Base-by-base conservation (phyloP, 1,140 invertebrate species). In the Achatina immaculata region DNA sequence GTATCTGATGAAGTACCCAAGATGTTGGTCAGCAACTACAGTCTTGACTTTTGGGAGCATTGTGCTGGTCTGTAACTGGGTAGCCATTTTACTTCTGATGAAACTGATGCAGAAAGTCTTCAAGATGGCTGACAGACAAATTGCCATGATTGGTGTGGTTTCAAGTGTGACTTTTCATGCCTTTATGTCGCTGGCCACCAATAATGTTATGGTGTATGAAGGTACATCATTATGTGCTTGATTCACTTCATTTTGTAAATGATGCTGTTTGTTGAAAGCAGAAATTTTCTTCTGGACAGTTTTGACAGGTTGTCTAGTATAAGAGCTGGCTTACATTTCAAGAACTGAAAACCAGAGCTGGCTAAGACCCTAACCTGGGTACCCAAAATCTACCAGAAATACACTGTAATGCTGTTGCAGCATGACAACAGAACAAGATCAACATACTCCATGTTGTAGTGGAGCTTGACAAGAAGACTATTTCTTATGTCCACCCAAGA, bases 1-100 rank as follows among this genome's bases (percentile, higher is more conserved):
- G 51, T 76, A 76, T 24, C 38, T 76, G 74, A 76, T 76, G 74
- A 76, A 76, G n/a, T 62, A 7, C n/a, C 74, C 74, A 11, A 48
- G 45, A 34, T 76, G 74, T 24, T 76, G 74, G 74, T 2, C 48
- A 14, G 74, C 74, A 7, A 42, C 74, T 31, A 65, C 34, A 34
- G 16, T 76, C 19, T 19, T 58, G 2, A 76, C 55, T n/a, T 65
- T 38, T 36, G 31, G 43, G 19, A 51, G 74, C 6, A n/a, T 34
- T 14, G 16, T 24, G 14, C 24, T 76, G 16, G 0, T 65, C 1
- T 58, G 74, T 34, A 76, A 62, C 55, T 76, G 74, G 74, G 58
- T 62, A 2, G 55, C 40, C 55, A 76, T 76, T 36, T 43, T 76
- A 21, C 14, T 38, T 38, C 19, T 76, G 34, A 28, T 76, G 51